Base-by-base conservation (phyloP, 2,797 vertebrate genomes). In the Hippocampus kuda region DNA sequence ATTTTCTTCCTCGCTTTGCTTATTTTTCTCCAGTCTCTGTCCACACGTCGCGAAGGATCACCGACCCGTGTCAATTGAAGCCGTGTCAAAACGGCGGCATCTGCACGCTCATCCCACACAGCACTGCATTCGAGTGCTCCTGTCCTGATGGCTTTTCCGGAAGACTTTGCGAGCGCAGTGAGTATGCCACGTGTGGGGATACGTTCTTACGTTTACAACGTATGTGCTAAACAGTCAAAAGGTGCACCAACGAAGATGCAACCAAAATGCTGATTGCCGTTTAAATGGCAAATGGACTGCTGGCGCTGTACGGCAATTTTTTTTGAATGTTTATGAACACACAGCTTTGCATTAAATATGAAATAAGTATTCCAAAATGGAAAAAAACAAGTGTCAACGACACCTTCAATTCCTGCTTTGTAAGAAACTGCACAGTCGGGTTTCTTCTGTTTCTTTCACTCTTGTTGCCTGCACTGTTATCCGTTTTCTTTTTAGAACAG, bases 61-160 rank as follows among this genome's bases (percentile, higher is more conserved):
- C 11, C 27, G 86, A 92, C 66, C 84, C 72, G 13, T 99, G 96
- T 30, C 77, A 63, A 72, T 79, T 46, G 9, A 86, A 82, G 26
- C 93, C 93, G 0, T 99, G 97, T 83, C 87, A 88, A 77, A 92
- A 97, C 0, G 91, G 92, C 22, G 94, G 94, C 2, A 75, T 81
- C 10, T 98, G 96, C 81, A 82, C 74, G 30, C 68, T 10, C 5
- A 54, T 75, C 0, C 86, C 88, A 0, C 74, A 79, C 30, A 72
- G 46, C 0, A 49, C 0, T 13, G 80, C 79, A 1, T 92, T 92
- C n/a, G 84, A 90, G 72, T 99, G 97, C 68, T 70, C 83, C 48
- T 99, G 97, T 82, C 89, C 90, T 0, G 79, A 88, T 59, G 81
- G 81, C 63, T 95, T 93, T 90, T 88, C 77, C 0, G 96, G 95